Evolutionary conservation across 2,797 vertebrate genomes (phyloP).

Genomic region (Muscicapa striata): DNA sequence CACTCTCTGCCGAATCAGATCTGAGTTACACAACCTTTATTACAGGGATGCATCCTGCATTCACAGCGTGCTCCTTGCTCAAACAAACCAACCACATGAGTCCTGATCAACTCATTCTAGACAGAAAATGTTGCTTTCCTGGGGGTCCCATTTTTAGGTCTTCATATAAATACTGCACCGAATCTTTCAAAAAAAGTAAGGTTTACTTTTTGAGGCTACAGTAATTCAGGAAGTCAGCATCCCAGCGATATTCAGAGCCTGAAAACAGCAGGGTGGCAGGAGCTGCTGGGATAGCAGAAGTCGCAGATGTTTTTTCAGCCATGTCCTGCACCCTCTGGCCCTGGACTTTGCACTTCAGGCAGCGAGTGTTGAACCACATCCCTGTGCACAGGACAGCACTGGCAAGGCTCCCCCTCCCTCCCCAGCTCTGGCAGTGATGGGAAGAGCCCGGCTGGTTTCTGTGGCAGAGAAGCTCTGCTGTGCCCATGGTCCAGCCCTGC

Average conservation of each 20-base stretch:
- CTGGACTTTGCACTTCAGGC: not conserved
- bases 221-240: not conserved
- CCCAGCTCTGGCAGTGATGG: not conserved
- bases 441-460: not conserved
- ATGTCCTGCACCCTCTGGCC: rapidly evolving
- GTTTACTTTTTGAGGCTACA: not conserved
- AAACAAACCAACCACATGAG: not conserved
- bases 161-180: not conserved
- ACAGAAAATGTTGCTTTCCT: not conserved
- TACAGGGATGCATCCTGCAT: not conserved
- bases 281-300: not conserved
- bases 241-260: rapidly evolving
- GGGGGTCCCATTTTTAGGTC: not conserved
- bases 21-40: not conserved
- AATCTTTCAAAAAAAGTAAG: not conserved
- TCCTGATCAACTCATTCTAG: not conserved
- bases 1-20: not conserved
- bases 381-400: not conserved
- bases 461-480: not conserved
- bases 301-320: rapidly evolving
- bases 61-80: not conserved
- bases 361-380: not conserved
- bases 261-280: too few relatives aligned
- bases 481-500: rapidly evolving
- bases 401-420: not conserved